phyloP scores from a whole-genome alignment of 2,888 invertebrate genomes.

The Acrobeloides nanus region DNA sequence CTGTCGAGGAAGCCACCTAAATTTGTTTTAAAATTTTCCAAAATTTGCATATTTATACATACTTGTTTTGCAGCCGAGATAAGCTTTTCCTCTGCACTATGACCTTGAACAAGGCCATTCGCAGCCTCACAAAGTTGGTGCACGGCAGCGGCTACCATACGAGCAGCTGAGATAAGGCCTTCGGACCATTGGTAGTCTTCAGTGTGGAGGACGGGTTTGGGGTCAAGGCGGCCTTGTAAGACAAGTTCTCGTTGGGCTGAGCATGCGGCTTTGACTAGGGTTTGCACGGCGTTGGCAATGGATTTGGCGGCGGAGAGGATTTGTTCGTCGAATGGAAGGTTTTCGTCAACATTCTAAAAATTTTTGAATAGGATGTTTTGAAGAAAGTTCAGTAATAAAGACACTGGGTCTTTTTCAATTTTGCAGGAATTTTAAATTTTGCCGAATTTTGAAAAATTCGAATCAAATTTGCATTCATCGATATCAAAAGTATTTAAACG shows the following conservation, averaged over 20 bases:
- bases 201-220: slow-evolving; percentile 11
- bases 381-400: no score
- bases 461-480: no score
- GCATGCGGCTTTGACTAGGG: slow-evolving; percentile 88
- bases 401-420: no score
- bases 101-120: slow-evolving; percentile 73
- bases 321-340: slow-evolving; percentile 96
- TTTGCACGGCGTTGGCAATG: slow-evolving; percentile 91
- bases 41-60: neutral
- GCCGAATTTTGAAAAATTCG: no score
- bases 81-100: slow-evolving; percentile 74
- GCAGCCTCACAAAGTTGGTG: slow-evolving; percentile 96
- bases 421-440: no score
- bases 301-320: slow-evolving; percentile 95
- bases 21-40: slow-evolving; percentile 4
- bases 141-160: slow-evolving; percentile 90
- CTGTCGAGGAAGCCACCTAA: slow-evolving; percentile 85
- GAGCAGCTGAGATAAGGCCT: slow-evolving; percentile 62
- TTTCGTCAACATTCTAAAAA: slow-evolving; percentile 78
- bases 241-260: slow-evolving; percentile 89
- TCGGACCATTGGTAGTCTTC: slow-evolving; percentile 52
- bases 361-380: no score
- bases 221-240: slow-evolving; percentile 27
- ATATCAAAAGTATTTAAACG: no score
- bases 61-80: slow-evolving; percentile 80